Evolutionary conservation across 2,888 invertebrate species (phyloP).

Genomic region (Napeogenes sylphis): DNA sequence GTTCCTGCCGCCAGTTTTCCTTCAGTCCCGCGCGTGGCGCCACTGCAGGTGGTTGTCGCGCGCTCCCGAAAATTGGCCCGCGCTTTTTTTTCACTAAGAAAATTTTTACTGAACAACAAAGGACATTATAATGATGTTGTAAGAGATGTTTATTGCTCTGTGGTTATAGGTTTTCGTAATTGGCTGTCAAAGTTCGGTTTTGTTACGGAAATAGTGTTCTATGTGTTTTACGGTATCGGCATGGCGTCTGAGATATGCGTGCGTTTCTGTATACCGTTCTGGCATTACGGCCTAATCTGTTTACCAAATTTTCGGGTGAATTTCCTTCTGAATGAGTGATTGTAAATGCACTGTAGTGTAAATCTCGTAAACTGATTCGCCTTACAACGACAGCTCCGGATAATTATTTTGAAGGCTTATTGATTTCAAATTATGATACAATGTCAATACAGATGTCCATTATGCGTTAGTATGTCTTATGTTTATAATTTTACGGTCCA

Average conservation of each 20-base stretch:
- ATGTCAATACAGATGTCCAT: conserved; percentile 19
- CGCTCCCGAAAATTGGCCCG: conserved; percentile 49
- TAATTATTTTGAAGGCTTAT: conserved; percentile 16
- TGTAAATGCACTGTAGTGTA: background rate
- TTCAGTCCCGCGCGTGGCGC: conserved; percentile 74
- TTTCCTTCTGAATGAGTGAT: conserved; percentile 7
- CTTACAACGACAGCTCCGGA: background rate
- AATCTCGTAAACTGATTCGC: background rate
- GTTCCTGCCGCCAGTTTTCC: conserved; percentile 42
- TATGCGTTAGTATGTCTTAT: conserved; percentile 18
- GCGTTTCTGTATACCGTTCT: conserved; percentile 23
- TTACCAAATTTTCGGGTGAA: conserved; percentile 25
- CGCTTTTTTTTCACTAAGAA: conserved; percentile 42
- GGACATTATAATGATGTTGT: conserved; percentile 11
- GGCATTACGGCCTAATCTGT: conserved; percentile 19
- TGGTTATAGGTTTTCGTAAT: conserved; percentile 11
- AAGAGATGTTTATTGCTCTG: conserved; percentile 8
- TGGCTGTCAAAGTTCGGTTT: conserved; percentile 43
- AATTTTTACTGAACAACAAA: conserved; percentile 20
- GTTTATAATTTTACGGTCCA: conserved; percentile 16
- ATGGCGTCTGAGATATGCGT: conserved; percentile 46
- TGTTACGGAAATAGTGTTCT: conserved; percentile 66
- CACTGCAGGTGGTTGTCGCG: conserved; percentile 69
- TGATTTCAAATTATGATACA: conserved; percentile 21
- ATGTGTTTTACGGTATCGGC: conserved; percentile 59